A percentile compares a stretch with the other conserved stretches of the same genome.
These are phyloP conservation scores for Anguilla marmorata DNA, from an alignment of 2,797 vertebrate species.

Conservation along the genomic window DNA sequence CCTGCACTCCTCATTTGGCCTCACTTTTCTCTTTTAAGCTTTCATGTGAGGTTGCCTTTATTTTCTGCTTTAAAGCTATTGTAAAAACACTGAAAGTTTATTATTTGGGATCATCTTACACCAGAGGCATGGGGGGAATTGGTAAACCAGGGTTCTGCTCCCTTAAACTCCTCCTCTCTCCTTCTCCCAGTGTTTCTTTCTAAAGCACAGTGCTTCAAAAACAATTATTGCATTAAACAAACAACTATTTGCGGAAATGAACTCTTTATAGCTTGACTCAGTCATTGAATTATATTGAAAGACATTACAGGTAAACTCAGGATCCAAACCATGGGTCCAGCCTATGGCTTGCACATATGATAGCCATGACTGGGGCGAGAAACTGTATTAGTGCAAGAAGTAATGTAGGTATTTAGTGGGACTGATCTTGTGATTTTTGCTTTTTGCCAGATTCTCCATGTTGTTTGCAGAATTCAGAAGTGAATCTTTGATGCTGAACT, in stretches of 20 bases:
- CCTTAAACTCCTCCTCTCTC: background rate
- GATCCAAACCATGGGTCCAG: background rate
- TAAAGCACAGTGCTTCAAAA: background rate
- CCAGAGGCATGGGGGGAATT: slow-evolving; percentile 57
- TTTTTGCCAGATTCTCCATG: background rate
- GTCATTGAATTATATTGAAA: background rate
- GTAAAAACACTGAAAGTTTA: slow-evolving; percentile 61
- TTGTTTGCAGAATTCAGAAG: background rate
- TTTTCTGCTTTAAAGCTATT: slow-evolving; percentile 62
- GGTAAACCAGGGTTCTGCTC: slow-evolving; percentile 49
- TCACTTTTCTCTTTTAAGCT: slow-evolving; percentile 22
- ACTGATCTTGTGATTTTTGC: background rate
- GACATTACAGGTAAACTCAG: background rate
- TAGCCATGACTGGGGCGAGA: background rate
- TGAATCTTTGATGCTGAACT: background rate
- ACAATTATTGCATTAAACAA: background rate
- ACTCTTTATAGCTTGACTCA: background rate
- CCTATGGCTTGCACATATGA: background rate
- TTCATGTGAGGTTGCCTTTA: slow-evolving; percentile 42
- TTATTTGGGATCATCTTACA: slow-evolving; percentile 55
- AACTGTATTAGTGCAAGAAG: background rate
- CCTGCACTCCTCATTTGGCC: background rate
- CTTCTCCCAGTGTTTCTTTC: background rate
- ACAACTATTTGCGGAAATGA: background rate
- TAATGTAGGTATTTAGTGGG: background rate